Percentiles rank a stretch among this genome's conserved stretches.
These are phyloP conservation scores for Pterocles gutturalis DNA, from an alignment of 2,113 vertebrate species.

Conservation along the genomic window DNA sequence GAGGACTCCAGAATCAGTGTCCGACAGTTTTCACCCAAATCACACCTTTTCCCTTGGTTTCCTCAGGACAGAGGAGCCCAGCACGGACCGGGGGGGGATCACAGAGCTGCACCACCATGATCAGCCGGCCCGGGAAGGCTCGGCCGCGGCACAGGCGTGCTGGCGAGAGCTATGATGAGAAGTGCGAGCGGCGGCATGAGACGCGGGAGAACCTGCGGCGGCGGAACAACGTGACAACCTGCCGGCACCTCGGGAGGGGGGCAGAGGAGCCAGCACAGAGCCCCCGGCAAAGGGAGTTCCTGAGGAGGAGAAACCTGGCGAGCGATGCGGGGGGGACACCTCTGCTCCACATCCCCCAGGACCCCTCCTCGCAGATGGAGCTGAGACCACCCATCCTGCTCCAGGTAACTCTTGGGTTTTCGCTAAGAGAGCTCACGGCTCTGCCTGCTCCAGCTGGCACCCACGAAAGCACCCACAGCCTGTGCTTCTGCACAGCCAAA, in stretches of 20 bases:
- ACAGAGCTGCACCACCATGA: neutral
- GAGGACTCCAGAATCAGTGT: rapidly evolving
- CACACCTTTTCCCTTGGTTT: rapidly evolving
- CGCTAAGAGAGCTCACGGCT: rapidly evolving
- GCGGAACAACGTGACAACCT: constrained; percentile 42
- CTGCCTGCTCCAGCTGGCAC: neutral
- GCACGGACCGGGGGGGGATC: rapidly evolving
- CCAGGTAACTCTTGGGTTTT: constrained; percentile 57
- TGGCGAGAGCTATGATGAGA: constrained; percentile 77
- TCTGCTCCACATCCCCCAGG: rapidly evolving
- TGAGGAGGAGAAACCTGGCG: constrained; percentile 71
- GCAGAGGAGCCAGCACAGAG: neutral
- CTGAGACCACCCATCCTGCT: neutral
- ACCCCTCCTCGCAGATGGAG: neutral
- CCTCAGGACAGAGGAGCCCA: neutral
- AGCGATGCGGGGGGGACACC: rapidly evolving
- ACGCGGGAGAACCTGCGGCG: constrained; percentile 43
- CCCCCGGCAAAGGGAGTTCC: constrained; percentile 74
- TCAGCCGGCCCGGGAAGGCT: neutral
- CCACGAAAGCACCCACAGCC: rapidly evolving
- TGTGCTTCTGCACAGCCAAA: neutral
- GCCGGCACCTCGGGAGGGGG: neutral
- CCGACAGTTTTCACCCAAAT: rapidly evolving
- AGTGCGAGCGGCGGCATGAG: constrained; percentile 75
- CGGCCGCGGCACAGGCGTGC: neutral